These are phyloP conservation scores for Branchipolynoe longqiensis DNA, from an alignment of 2,888 invertebrate genomes.

Conservation along the genomic window DNA sequence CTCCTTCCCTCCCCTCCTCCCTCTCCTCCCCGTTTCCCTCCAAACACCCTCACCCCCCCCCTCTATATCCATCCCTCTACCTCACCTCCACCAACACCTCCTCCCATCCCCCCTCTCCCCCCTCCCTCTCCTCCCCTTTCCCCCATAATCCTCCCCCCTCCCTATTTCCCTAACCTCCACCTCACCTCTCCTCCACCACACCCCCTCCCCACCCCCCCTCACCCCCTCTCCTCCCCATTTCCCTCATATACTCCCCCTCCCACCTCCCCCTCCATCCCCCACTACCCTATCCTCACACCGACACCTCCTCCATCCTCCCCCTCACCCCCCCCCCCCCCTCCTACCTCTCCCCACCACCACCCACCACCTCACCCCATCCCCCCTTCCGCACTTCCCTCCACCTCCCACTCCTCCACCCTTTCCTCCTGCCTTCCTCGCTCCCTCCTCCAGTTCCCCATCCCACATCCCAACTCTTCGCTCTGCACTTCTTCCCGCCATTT, in stretches of 20 bases:
- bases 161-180: neutral
- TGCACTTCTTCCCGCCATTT: too few species aligned
- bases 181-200: neutral
- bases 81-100: neutral
- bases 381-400: too few species aligned
- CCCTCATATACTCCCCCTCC: neutral
- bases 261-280: neutral
- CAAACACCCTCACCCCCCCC: neutral
- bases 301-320: too few species aligned
- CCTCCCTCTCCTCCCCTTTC: constrained; percentile 12
- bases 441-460: too few species aligned
- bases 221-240: neutral
- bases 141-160: neutral
- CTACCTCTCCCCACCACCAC: too few species aligned
- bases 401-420: too few species aligned
- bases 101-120: neutral
- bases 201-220: neutral
- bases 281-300: too few species aligned
- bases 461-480: too few species aligned
- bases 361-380: too few species aligned
- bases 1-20: neutral
- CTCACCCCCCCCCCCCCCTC: too few species aligned
- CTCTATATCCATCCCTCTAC: neutral
- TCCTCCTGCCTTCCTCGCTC: too few species aligned
- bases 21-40: neutral